These are phyloP conservation scores for Theristicus caerulescens DNA, from an alignment of 2,113 vertebrate species.

Conservation along the genomic window DNA sequence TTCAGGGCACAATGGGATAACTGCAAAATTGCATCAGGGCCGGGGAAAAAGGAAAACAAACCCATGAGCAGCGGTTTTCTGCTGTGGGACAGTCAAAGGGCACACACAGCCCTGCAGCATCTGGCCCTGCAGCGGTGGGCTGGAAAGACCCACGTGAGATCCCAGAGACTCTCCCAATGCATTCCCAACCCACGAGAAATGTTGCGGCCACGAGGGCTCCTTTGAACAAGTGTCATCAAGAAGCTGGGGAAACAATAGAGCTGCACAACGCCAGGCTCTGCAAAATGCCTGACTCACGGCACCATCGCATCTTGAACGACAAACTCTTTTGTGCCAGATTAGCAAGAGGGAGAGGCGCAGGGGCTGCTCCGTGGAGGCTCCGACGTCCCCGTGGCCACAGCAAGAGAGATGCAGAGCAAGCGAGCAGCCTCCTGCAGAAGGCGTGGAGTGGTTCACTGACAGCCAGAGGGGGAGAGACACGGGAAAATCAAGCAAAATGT, in stretches of 20 bases:
- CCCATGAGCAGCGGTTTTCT: not conserved
- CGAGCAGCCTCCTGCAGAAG: not conserved
- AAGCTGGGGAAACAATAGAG: not conserved
- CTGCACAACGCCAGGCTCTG: not conserved
- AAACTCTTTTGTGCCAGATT: not conserved
- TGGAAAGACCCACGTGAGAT: not conserved
- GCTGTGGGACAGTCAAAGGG: not conserved
- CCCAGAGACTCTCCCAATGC: not conserved
- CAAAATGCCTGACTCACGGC: not conserved
- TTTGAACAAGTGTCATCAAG: not conserved
- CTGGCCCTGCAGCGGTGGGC: not conserved
- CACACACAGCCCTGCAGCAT: not conserved
- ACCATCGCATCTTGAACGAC: not conserved
- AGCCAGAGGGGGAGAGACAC: not conserved
- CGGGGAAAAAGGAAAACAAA: not conserved
- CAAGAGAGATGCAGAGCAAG: not conserved
- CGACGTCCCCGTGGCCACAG: fast-evolving
- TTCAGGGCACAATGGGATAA: not conserved
- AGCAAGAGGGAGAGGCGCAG: not conserved
- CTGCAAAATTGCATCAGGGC: not conserved
- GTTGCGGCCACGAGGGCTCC: fast-evolving
- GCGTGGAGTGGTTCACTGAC: not conserved
- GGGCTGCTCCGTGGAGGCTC: not conserved
- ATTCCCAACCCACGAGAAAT: not conserved
- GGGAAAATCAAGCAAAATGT: not conserved